Percentiles rank a stretch among this genome's conserved stretches.
These are phyloP conservation scores for Drosophila rellima DNA, from an alignment of 2,888 invertebrate genomes.

Conservation along the genomic window DNA sequence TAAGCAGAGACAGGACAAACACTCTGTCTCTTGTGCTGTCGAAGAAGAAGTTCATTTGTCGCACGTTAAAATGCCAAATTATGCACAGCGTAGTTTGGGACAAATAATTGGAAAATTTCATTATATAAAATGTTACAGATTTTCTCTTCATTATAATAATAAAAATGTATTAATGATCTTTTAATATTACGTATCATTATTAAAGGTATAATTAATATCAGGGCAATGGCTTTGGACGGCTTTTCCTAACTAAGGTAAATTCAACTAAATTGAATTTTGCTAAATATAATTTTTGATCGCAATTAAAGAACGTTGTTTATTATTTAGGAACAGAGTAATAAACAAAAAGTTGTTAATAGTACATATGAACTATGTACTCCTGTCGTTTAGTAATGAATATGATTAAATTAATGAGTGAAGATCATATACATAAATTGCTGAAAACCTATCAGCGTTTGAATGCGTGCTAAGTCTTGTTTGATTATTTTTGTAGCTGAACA, in stretches of 20 bases:
- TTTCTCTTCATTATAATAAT: background rate
- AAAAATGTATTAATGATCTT: background rate
- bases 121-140: background rate
- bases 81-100: background rate
- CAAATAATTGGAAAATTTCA: background rate
- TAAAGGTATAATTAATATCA: background rate
- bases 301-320: no score
- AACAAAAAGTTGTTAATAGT: no score
- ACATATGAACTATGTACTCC: no score
- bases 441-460: no score
- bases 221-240: no score
- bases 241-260: no score
- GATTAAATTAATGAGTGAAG: background rate
- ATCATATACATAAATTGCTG: background rate
- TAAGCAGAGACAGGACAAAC: conserved; percentile 36
- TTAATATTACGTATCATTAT: background rate
- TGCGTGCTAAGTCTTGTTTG: background rate
- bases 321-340: no score
- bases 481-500: background rate
- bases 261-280: no score
- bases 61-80: conserved; percentile 6
- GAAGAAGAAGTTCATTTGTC: conserved; percentile 9
- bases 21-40: background rate
- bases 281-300: no score
- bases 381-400: no score